phyloP scores from a whole-genome alignment of 2,113 vertebrate genomes.

The Narcine bancroftii region DNA sequence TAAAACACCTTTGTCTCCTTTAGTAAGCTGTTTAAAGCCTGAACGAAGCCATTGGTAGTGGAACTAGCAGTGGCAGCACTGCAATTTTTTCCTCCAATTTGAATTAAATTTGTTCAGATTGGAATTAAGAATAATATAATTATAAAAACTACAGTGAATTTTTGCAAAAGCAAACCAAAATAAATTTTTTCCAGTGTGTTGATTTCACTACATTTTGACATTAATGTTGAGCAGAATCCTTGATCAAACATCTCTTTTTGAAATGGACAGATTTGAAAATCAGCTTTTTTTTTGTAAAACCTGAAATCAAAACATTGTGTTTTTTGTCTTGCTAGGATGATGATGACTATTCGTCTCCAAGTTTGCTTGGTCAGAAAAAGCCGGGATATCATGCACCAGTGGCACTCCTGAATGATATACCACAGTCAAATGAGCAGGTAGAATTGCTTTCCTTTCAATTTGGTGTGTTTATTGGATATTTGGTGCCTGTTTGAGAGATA shows the following conservation, averaged over 20 bases:
- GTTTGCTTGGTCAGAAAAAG: constrained; percentile 91
- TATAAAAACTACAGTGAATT: neutral
- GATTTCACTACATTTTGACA: neutral
- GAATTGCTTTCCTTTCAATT: neutral
- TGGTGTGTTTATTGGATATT: neutral
- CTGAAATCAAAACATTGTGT: neutral
- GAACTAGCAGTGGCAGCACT: too few relatives aligned
- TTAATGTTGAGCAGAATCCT: neutral
- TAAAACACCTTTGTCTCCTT: too few relatives aligned
- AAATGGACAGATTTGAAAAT: neutral
- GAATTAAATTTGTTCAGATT: too few relatives aligned
- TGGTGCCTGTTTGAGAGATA: neutral
- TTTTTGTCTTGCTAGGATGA: constrained; percentile 69
- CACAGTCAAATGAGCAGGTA: constrained; percentile 93
- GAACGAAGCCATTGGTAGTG: too few relatives aligned
- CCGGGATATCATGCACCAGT: constrained; percentile 93
- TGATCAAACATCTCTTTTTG: neutral
- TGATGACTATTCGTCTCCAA: constrained; percentile 87
- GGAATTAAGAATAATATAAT: neutral
- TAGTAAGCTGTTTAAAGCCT: too few relatives aligned
- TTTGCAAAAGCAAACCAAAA: neutral
- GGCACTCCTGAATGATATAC: constrained; percentile 92
- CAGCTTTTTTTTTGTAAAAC: neutral
- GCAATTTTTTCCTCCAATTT: too few relatives aligned
- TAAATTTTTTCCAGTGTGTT: neutral